Evolutionary conservation across 2,797 vertebrate species (phyloP).

Genomic region (Tarsius wallacei): DNA sequence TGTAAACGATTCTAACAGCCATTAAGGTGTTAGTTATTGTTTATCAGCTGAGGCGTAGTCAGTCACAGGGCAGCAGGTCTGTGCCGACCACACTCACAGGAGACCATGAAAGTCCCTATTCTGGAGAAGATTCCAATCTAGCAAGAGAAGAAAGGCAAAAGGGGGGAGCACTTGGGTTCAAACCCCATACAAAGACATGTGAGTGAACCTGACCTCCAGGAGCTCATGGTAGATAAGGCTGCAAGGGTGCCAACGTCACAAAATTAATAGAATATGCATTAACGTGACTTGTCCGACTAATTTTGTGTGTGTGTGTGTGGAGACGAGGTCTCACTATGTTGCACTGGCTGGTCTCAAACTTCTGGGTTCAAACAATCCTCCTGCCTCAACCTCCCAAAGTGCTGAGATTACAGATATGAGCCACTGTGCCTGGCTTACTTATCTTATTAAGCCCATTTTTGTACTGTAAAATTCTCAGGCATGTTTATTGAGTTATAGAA

Average conservation of each 20-base stretch:
- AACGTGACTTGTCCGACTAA: not conserved
- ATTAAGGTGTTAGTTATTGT: not conserved
- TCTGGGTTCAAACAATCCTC: too few species aligned
- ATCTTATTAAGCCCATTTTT: not conserved
- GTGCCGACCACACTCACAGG: not conserved
- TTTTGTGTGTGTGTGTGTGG: too few species aligned
- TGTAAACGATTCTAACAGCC: not conserved
- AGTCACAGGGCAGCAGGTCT: not conserved
- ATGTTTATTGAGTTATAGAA: not conserved
- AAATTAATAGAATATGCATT: not conserved
- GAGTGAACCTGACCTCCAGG: not conserved
- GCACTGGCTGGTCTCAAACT: too few species aligned
- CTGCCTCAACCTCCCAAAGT: too few species aligned
- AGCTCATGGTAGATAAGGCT: not conserved
- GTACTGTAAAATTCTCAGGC: not conserved
- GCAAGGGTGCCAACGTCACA: not conserved
- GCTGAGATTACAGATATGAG: too few species aligned
- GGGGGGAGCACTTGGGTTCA: not conserved
- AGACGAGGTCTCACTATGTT: too few species aligned
- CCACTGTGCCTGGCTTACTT: too few species aligned
- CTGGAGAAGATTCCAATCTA: not conserved
- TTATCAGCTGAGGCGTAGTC: not conserved
- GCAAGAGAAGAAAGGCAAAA: not conserved
- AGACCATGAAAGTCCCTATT: not conserved
- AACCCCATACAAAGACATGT: too few species aligned